A percentile compares a stretch with the other conserved stretches of the same genome.
phyloP scores from a whole-genome alignment of 2,888 invertebrate genomes.

The Drosophila tanythrix region DNA sequence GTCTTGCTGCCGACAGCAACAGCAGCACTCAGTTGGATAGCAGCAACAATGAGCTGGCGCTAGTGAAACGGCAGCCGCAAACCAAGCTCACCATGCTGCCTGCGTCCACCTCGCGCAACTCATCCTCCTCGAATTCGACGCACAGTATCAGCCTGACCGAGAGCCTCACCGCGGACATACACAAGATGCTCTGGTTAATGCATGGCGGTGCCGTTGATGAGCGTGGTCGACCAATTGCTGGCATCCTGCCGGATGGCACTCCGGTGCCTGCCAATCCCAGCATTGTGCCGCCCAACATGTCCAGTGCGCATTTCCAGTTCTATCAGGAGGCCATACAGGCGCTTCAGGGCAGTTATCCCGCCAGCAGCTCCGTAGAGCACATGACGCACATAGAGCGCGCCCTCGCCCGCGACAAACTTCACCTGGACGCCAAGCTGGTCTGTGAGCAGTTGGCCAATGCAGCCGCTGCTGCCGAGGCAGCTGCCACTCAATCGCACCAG shows the following conservation, averaged over 20 bases:
- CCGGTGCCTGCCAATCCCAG: constrained; percentile 65
- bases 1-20: constrained; percentile 41
- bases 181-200: constrained; percentile 85
- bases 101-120: constrained; percentile 86
- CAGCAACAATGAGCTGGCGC: constrained; percentile 72
- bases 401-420: constrained; percentile 75
- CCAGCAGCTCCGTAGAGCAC: constrained; percentile 71
- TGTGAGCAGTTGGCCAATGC: constrained; percentile 71
- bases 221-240: constrained; percentile 72
- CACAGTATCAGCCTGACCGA: constrained; percentile 86
- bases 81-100: constrained; percentile 86
- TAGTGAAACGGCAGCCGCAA: constrained; percentile 58
- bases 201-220: constrained; percentile 80
- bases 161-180: constrained; percentile 85
- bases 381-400: constrained; percentile 78
- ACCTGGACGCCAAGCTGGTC: constrained; percentile 75
- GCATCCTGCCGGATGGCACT: constrained; percentile 63
- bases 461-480: constrained; percentile 54
- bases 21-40: constrained; percentile 21
- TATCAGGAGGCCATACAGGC: constrained; percentile 82
- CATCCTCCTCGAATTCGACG: constrained; percentile 86
- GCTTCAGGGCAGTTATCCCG: constrained; percentile 65
- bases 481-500: constrained; percentile 4
- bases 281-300: constrained; percentile 76
- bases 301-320: constrained; percentile 79